A percentile compares a stretch with the other conserved stretches of the same genome.
These are phyloP conservation scores for Psococerastis gibbosa DNA, from an alignment of 2,888 invertebrate genomes.

Conservation along the genomic window DNA sequence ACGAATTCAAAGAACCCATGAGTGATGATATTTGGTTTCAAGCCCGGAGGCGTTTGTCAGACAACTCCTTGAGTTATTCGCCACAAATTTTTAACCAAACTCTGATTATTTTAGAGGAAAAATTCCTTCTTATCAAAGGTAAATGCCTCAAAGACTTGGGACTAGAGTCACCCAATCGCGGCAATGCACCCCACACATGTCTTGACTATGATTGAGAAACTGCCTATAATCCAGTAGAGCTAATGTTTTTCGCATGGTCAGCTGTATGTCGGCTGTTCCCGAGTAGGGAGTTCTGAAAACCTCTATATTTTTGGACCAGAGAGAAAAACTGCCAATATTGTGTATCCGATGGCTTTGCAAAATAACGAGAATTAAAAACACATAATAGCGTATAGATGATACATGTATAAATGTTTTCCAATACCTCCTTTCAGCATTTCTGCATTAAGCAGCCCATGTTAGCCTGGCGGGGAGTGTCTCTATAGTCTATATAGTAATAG, in stretches of 20 bases:
- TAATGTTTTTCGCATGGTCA: conserved; percentile 14
- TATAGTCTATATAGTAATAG: too few species aligned
- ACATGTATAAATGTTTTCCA: too few species aligned
- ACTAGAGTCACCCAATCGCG: conserved; percentile 15
- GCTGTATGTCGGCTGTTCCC: conserved; percentile 10
- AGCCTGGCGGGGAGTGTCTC: too few species aligned
- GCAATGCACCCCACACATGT: conserved; percentile 15
- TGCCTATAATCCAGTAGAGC: conserved; percentile 15
- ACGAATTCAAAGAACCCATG: neutral
- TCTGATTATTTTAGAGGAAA: conserved; percentile 5
- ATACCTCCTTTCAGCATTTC: too few species aligned
- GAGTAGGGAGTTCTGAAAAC: too few species aligned
- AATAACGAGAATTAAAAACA: too few species aligned
- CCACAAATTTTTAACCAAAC: neutral
- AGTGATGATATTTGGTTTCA: neutral
- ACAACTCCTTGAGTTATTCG: neutral
- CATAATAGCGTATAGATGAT: too few species aligned
- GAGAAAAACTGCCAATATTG: too few species aligned
- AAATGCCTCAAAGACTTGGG: conserved; percentile 18
- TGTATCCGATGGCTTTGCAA: too few species aligned
- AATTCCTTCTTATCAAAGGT: conserved; percentile 15
- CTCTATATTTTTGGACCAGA: too few species aligned
- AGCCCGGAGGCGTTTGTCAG: neutral
- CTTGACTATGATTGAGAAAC: conserved; percentile 19
- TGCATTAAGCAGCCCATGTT: too few species aligned